Base-by-base conservation (phyloP, 2,888 invertebrate species). In the Coleophora deauratella region DNA sequence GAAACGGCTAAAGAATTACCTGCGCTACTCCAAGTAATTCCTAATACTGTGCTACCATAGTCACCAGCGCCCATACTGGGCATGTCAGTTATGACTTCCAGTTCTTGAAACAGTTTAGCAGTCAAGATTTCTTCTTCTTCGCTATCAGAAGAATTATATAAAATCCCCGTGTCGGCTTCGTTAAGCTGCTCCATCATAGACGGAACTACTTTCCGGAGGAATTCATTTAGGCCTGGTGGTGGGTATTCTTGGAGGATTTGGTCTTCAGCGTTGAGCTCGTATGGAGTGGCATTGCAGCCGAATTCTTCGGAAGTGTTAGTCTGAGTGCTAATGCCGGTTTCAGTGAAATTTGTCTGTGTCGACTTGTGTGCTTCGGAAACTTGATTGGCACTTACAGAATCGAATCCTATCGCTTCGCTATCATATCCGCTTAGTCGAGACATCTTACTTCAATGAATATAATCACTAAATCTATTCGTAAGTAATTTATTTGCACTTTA, bases 401-500 rank as follows among this genome's bases (percentile, higher is more conserved):
- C 73, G 28, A 81, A 85, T 0, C 84, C 84, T 0, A 75, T 52
- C 0, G 59, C 72, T 45, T 82, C 84, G 37, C 78, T 72, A 35
- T 84, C 84, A 35, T 64, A 85, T 0, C 81, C 81, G 40, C 79
- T 80, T 27, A 85, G 45, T 12, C 56, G 54, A 1, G 77, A 73
- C 81, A 82, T 80, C n/a, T n/a, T n/a, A n/a, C n/a, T n/a, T n/a
- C n/a, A n/a, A n/a, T n/a, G n/a, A n/a, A n/a, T n/a, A n/a, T n/a
- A n/a, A n/a, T n/a, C n/a, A n/a, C n/a, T n/a, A n/a, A n/a, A n/a
- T n/a, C n/a, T n/a, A n/a, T n/a, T n/a, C n/a, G n/a, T n/a, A n/a
- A n/a, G n/a, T n/a, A n/a, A n/a, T n/a, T n/a, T n/a, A n/a, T n/a
- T n/a, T n/a, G n/a, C n/a, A n/a, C n/a, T n/a, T n/a, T n/a, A n/a